Conservation (phyloP, 2,888 invertebrate genomes). For the Tipula unca region DNA sequence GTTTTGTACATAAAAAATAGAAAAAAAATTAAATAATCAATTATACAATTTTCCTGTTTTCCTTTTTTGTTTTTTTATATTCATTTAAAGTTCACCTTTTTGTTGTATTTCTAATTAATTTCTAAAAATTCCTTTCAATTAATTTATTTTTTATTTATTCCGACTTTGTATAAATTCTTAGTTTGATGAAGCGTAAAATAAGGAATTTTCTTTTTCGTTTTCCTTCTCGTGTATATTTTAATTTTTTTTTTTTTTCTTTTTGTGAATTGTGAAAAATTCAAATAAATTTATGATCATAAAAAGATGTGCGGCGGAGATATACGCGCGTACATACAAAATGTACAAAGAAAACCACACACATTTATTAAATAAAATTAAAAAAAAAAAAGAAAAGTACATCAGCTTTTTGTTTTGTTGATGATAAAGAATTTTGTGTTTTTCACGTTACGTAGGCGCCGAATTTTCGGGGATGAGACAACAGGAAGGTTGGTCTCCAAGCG, state of each 20-base stretch:
- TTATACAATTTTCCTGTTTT: conserved; percentile 14
- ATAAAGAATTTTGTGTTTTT: not conserved
- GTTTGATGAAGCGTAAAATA: conserved; percentile 8
- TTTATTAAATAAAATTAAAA: not conserved
- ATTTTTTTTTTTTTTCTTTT: not conserved
- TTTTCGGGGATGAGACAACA: not conserved
- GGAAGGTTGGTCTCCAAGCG: not conserved
- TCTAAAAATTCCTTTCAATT: conserved; percentile 14
- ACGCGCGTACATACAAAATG: not conserved
- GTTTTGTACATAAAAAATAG: not conserved
- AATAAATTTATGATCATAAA: not conserved
- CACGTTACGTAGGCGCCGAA: not conserved
- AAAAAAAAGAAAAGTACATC: not conserved
- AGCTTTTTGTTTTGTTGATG: not conserved
- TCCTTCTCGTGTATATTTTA: not conserved
- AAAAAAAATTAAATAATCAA: conserved; percentile 8
- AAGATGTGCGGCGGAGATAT: not conserved
- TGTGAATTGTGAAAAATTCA: not conserved
- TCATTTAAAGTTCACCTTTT: conserved; percentile 14
- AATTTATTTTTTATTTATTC: conserved; percentile 1
- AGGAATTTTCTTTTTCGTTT: not conserved
- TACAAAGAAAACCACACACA: not conserved
- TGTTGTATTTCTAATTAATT: conserved; percentile 14
- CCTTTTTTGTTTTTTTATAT: not conserved
- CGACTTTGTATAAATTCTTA: conserved; percentile 14